Percentiles rank a stretch among this genome's conserved stretches.
phyloP scores from a whole-genome alignment of 2,888 invertebrate species.

The Sisyra terminalis region DNA sequence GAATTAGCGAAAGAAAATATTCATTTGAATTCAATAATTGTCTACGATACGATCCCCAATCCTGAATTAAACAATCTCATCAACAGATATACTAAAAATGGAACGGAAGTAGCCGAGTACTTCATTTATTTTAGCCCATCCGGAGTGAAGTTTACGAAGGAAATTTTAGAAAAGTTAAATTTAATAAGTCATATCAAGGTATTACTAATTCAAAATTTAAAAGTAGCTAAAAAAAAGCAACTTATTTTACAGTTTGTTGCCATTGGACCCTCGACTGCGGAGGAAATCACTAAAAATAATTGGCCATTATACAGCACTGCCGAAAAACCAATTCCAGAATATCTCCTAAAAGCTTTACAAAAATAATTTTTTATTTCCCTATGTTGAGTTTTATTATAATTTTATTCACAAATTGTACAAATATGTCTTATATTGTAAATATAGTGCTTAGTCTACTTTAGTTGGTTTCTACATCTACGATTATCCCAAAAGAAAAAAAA shows the following conservation, averaged over 20 bases:
- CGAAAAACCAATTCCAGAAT: conserved; percentile 33
- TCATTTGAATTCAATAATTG: conserved; percentile 28
- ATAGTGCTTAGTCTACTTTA: conserved; percentile 4
- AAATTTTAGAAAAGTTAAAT: conserved; percentile 22
- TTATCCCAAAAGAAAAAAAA: neutral
- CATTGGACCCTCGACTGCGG: conserved; percentile 38
- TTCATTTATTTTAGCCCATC: conserved; percentile 42
- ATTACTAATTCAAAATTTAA: neutral
- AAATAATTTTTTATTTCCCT: conserved; percentile 8
- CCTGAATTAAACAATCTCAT: conserved; percentile 28
- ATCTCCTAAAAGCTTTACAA: conserved; percentile 27
- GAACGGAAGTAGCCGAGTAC: conserved; percentile 27
- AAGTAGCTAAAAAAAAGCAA: conserved; percentile 10
- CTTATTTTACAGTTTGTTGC: conserved; percentile 28
- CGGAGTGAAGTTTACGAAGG: conserved; percentile 30
- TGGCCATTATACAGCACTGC: conserved; percentile 30
- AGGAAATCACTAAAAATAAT: conserved; percentile 27
- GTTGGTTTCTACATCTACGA: conserved; percentile 2
- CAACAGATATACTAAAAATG: conserved; percentile 21
- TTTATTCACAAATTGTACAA: conserved; percentile 1
- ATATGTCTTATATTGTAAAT: neutral
- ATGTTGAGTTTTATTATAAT: neutral
- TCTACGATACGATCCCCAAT: conserved; percentile 35
- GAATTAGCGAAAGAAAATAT: conserved; percentile 27
- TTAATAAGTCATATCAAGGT: neutral